Conservation (phyloP, 2,797 vertebrate genomes). For the Morelia viridis region DNA sequence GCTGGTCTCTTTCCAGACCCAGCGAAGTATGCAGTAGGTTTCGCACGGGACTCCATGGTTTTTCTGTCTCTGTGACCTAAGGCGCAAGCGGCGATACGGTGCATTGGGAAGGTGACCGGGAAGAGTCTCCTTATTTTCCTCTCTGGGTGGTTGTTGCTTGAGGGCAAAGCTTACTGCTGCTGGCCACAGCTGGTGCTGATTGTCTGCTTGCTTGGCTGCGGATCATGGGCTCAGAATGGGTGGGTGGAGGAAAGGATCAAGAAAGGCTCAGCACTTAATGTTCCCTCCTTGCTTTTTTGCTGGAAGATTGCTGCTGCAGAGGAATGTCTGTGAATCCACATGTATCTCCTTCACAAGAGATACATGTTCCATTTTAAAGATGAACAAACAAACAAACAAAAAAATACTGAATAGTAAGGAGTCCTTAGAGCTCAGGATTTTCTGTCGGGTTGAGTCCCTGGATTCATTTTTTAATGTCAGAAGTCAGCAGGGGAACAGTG, state of each 20-base stretch:
- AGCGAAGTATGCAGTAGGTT: background rate
- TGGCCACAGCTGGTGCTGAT: background rate
- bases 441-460: background rate
- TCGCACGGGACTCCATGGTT: background rate
- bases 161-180: background rate
- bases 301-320: background rate
- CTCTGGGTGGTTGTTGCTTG: no score
- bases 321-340: background rate
- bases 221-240: background rate
- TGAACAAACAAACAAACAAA: no score
- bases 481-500: background rate
- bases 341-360: background rate
- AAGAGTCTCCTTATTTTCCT: background rate
- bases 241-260: background rate
- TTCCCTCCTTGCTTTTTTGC: background rate
- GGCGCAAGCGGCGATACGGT: background rate
- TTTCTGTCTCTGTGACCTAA: background rate
- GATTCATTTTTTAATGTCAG: background rate
- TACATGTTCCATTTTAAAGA: background rate
- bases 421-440: background rate
- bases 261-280: background rate
- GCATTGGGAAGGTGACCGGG: background rate
- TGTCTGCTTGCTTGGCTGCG: background rate
- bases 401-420: background rate
- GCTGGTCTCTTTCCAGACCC: background rate